phyloP scores from a whole-genome alignment of 2,113 vertebrate species.

The Castor canadensis region DNA sequence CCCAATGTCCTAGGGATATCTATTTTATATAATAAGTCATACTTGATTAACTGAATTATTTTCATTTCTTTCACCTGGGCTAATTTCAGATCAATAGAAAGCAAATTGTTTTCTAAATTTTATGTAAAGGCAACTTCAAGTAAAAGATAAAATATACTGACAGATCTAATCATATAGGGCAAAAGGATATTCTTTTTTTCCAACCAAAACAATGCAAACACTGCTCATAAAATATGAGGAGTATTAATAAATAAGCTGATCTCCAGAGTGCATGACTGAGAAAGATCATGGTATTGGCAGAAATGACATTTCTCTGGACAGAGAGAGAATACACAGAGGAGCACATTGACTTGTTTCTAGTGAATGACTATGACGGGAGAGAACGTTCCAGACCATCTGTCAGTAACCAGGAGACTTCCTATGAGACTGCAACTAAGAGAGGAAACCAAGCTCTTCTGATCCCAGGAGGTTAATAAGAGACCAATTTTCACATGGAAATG shows the following conservation, averaged over 20 bases:
- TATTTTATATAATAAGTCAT: background rate
- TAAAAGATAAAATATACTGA: background rate
- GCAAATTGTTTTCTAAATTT: slow-evolving; percentile 15
- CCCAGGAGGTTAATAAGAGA: background rate
- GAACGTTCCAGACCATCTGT: background rate
- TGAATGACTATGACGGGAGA: background rate
- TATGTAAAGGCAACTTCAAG: slow-evolving; percentile 58
- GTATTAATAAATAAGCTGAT: background rate
- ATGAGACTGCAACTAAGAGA: background rate
- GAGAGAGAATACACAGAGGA: background rate
- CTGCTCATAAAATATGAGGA: background rate
- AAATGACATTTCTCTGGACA: background rate
- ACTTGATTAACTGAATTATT: slow-evolving; percentile 44
- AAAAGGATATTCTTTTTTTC: background rate
- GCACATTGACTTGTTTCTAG: background rate
- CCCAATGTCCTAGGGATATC: no score
- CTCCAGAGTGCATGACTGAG: background rate
- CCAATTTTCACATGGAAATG: background rate
- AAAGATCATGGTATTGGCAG: background rate
- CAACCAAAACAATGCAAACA: background rate
- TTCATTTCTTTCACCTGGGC: slow-evolving; percentile 41
- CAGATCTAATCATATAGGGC: background rate
- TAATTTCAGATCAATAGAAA: slow-evolving; percentile 47
- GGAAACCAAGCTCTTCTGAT: background rate
- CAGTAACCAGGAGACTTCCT: background rate